Evolutionary conservation across 2,797 vertebrate species (phyloP).

Genomic region (Eulemur rubriventer): DNA sequence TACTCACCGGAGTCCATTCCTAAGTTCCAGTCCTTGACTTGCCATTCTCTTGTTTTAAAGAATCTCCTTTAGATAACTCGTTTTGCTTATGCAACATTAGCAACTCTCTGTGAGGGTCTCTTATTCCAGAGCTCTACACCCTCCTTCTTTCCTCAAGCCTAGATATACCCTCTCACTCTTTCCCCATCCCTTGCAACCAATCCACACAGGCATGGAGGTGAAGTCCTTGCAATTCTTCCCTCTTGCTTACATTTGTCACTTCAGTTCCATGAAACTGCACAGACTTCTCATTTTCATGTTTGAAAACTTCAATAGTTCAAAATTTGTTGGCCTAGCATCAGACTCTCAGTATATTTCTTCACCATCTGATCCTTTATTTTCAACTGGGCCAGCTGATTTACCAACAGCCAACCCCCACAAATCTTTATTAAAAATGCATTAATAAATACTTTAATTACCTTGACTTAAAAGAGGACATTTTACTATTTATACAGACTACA

Average conservation of each 20-base stretch:
- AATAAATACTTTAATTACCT: slow-evolving; percentile 4
- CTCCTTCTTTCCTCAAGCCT: not conserved
- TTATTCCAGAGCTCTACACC: not conserved
- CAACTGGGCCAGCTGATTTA: not conserved
- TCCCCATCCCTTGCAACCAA: too few relatives aligned
- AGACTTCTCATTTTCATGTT: not conserved
- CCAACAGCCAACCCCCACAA: not conserved
- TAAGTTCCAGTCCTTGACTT: not conserved
- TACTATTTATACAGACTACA: not conserved
- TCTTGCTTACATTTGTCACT: not conserved
- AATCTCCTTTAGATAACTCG: not conserved
- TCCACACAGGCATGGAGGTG: not conserved
- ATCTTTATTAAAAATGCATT: slow-evolving; percentile 6
- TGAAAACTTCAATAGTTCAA: not conserved
- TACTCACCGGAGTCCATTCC: not conserved
- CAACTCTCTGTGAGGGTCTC: not conserved
- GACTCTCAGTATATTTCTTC: not conserved
- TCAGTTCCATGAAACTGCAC: not conserved
- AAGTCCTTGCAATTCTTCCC: not conserved
- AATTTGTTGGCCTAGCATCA: not conserved
- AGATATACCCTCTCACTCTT: not conserved
- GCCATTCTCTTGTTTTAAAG: not conserved
- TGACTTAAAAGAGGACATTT: not conserved
- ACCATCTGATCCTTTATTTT: not conserved
- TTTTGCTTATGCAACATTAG: not conserved